Conservation (phyloP, 2,888 invertebrate species). For the Actias luna region DNA sequence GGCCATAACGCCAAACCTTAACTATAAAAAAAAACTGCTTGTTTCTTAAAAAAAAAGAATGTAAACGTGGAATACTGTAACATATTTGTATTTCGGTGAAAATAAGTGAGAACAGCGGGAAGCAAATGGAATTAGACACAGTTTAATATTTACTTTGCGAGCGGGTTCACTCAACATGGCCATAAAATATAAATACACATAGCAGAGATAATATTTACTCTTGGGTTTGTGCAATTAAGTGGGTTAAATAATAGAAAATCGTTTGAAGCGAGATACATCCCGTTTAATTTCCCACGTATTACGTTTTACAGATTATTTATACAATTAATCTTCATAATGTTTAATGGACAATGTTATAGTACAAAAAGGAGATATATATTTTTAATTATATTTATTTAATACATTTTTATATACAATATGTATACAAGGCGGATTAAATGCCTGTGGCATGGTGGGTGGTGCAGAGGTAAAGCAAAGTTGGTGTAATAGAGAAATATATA, state of each 20-base stretch:
- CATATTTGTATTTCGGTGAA: neutral
- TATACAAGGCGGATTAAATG: too few relatives aligned
- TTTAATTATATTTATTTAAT: too few relatives aligned
- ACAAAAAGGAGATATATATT: too few relatives aligned
- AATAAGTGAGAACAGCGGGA: conserved; percentile 27
- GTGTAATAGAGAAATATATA: too few relatives aligned
- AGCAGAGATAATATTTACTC: conserved; percentile 17
- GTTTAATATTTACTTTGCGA: conserved; percentile 39
- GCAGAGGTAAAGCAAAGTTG: too few relatives aligned
- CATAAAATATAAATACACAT: conserved; percentile 18
- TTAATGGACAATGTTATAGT: neutral
- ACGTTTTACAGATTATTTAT: too few relatives aligned
- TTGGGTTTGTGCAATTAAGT: conserved; percentile 6
- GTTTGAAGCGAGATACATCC: neutral
- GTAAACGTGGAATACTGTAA: neutral
- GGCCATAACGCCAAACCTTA: too few relatives aligned
- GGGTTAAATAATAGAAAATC: conserved; percentile 1
- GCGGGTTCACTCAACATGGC: conserved; percentile 9
- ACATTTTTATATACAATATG: too few relatives aligned
- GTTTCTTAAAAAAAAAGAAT: neutral
- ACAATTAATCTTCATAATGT: too few relatives aligned
- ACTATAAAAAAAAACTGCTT: too few relatives aligned
- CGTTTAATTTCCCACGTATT: neutral
- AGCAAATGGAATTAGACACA: conserved; percentile 38
- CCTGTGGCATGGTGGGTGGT: too few relatives aligned